phyloP scores from a whole-genome alignment of 2,888 invertebrate genomes.

The Carabus problematicus region DNA sequence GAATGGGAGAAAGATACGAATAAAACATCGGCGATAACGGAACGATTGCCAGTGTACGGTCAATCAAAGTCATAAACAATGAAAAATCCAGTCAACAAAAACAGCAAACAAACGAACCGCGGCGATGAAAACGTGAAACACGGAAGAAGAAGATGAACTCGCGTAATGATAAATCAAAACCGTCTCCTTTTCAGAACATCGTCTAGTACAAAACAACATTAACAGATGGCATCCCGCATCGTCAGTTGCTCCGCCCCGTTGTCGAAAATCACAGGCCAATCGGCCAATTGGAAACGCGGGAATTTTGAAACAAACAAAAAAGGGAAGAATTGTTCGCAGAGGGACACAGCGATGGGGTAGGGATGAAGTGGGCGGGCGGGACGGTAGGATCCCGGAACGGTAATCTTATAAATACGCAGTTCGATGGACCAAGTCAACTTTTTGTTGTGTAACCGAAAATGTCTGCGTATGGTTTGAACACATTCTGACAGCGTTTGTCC shows the following conservation, averaged over 20 bases:
- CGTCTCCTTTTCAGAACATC: not conserved
- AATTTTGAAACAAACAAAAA: slow-evolving; percentile 33
- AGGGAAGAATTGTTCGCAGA: not conserved
- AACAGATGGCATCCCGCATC: slow-evolving; percentile 23
- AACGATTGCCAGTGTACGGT: slow-evolving; percentile 27
- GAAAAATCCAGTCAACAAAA: slow-evolving; percentile 19
- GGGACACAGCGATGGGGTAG: not conserved
- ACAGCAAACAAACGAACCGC: slow-evolving; percentile 29
- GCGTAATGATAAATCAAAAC: slow-evolving; percentile 27
- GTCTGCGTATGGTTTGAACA: slow-evolving; percentile 27
- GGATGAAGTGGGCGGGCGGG: slow-evolving; percentile 7
- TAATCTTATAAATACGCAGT: slow-evolving; percentile 28
- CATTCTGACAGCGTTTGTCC: slow-evolving; percentile 5
- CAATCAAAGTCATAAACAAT: slow-evolving; percentile 39
- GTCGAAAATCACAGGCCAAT: slow-evolving; percentile 14
- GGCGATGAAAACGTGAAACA: slow-evolving; percentile 28
- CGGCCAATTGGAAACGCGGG: slow-evolving; percentile 27
- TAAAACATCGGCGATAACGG: slow-evolving; percentile 22
- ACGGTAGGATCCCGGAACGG: slow-evolving; percentile 9
- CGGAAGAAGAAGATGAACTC: slow-evolving; percentile 24
- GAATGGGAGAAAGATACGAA: slow-evolving; percentile 7
- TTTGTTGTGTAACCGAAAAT: slow-evolving; percentile 17
- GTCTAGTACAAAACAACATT: slow-evolving; percentile 24
- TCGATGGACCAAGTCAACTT: slow-evolving; percentile 19
- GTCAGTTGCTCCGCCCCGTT: slow-evolving; percentile 9